Conservation (phyloP, 2,888 invertebrate genomes). For the Lycia hirtaria region DNA sequence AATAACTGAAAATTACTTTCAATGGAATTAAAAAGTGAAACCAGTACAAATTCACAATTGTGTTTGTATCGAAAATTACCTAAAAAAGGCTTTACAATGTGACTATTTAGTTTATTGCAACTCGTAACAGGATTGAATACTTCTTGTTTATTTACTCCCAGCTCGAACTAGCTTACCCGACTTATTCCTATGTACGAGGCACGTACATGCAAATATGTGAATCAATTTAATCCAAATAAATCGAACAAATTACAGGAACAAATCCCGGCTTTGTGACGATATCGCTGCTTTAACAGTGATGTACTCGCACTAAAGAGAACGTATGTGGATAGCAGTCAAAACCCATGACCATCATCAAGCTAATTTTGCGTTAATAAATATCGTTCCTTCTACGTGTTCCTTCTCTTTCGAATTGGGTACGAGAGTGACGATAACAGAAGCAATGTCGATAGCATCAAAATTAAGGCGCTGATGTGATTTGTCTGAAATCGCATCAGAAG, state of each 20-base stretch:
- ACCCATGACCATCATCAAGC: slow-evolving; percentile 43
- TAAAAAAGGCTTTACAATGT: neutral
- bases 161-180: slow-evolving; percentile 29
- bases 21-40: neutral
- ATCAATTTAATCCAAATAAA: slow-evolving; percentile 26
- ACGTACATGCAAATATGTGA: slow-evolving; percentile 26
- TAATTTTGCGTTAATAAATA: neutral
- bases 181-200: slow-evolving; percentile 25
- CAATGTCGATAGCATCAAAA: neutral
- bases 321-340: slow-evolving; percentile 38
- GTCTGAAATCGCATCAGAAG: slow-evolving; percentile 53
- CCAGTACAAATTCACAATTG: neutral
- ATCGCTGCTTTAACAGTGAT: slow-evolving; percentile 6
- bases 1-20: too few relatives aligned
- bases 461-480: slow-evolving; percentile 49
- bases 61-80: too few relatives aligned
- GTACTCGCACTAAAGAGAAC: slow-evolving; percentile 24
- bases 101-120: slow-evolving; percentile 47
- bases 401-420: neutral
- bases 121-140: slow-evolving; percentile 45
- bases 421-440: neutral
- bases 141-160: slow-evolving; percentile 36
- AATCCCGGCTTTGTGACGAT: slow-evolving; percentile 7
- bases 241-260: slow-evolving; percentile 16
- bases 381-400: neutral